Conservation (phyloP, 1,140 invertebrate species). For the Drosophila tsacasi region DNA sequence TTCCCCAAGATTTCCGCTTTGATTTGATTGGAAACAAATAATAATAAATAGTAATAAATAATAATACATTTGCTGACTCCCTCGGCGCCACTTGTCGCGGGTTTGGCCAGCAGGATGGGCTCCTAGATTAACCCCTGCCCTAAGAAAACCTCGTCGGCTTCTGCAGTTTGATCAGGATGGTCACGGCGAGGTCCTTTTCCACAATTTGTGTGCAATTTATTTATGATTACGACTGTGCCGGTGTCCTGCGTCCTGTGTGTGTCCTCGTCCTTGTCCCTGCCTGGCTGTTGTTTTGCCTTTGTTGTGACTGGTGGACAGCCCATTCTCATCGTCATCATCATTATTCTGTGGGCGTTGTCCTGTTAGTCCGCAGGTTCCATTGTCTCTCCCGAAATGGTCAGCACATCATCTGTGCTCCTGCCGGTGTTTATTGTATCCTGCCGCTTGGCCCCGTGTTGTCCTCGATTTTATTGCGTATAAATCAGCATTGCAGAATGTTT, state of each 20-base stretch:
- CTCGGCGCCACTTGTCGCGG: constrained; percentile 38
- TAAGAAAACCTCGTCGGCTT: constrained; percentile 5
- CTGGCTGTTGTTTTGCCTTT: constrained; percentile 18
- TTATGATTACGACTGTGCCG: constrained; percentile 49
- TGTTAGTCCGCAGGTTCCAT: constrained; percentile 24
- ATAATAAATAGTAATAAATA: background rate
- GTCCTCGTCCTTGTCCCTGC: background rate
- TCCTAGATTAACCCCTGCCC: background rate
- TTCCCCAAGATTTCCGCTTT: background rate
- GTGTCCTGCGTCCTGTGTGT: background rate
- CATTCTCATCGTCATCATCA: constrained; percentile 3
- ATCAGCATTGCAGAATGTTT: constrained; percentile 41
- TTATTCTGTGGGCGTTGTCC: constrained; percentile 45
- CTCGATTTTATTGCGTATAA: constrained; percentile 74
- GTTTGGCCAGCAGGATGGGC: background rate
- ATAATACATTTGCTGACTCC: background rate
- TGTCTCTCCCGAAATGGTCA: constrained; percentile 29
- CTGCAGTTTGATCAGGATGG: constrained; percentile 23
- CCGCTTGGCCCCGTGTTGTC: constrained; percentile 30
- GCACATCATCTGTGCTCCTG: constrained; percentile 19
- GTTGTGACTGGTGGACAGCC: constrained; percentile 56
- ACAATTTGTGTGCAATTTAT: constrained; percentile 53
- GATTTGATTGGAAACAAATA: background rate
- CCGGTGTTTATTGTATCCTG: constrained; percentile 28
- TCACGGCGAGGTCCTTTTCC: constrained; percentile 19